These are phyloP conservation scores for Girardinichthys multiradiatus DNA, from an alignment of 2,113 vertebrate genomes.

Conservation along the genomic window DNA sequence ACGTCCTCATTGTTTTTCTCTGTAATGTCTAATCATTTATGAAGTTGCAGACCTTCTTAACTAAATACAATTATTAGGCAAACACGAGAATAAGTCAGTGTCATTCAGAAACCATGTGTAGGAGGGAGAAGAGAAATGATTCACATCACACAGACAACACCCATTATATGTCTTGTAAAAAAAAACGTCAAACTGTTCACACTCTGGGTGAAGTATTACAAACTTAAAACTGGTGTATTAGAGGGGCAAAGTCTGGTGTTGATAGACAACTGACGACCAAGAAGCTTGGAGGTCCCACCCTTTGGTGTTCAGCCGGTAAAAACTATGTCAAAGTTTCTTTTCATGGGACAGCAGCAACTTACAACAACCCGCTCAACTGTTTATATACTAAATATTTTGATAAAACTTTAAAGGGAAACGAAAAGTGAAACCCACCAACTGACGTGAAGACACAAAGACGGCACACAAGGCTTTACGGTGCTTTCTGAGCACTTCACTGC, in stretches of 20 bases:
- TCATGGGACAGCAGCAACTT: constrained; percentile 24
- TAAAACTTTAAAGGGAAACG: constrained; percentile 1
- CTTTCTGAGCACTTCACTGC: background rate
- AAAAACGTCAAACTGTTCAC: background rate
- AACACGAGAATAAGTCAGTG: background rate
- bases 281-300: constrained; percentile 45
- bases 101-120: background rate
- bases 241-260: constrained; percentile 49
- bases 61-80: background rate
- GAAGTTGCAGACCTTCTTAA: background rate
- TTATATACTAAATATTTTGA: background rate
- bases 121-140: background rate
- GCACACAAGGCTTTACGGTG: background rate
- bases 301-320: constrained; percentile 28
- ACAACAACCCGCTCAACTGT: background rate
- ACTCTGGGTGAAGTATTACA: background rate
- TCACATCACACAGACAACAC: background rate
- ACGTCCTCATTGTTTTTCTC: background rate
- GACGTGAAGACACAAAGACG: background rate
- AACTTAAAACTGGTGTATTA: constrained; percentile 23
- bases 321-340: constrained; percentile 35
- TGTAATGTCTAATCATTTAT: background rate
- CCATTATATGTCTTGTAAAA: background rate
- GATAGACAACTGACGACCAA: constrained; percentile 27
- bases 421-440: constrained; percentile 11